Evolutionary conservation across 2,797 vertebrate genomes (phyloP), one percentile per base, ranked within the genome.

Genomic region (Rhinatrema bivittatum): DNA sequence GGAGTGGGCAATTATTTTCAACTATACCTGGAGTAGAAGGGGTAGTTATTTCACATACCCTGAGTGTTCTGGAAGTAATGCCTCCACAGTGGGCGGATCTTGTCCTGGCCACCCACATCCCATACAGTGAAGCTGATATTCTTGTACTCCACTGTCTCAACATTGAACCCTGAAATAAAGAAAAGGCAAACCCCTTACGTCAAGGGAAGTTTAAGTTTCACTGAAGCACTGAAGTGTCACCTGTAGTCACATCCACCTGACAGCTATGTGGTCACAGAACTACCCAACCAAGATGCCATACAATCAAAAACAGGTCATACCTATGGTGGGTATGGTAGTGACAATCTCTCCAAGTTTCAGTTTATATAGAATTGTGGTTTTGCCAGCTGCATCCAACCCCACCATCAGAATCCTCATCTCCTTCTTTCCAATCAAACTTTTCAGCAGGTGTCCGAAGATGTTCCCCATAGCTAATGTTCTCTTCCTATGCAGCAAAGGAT

Each of bases 1-100:
- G n/a, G n/a, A n/a, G n/a, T n/a, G n/a, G n/a, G n/a, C n/a, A n/a
- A n/a, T n/a, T n/a, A n/a, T n/a, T n/a, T n/a, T n/a, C n/a, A n/a
- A n/a, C n/a, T n/a, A n/a, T n/a, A n/a, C n/a, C n/a, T n/a, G n/a
- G n/a, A n/a, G n/a, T n/a, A n/a, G n/a, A n/a, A n/a, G n/a, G n/a
- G n/a, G n/a, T n/a, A n/a, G n/a, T n/a, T n/a, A n/a, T n/a, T n/a
- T n/a, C n/a, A 31, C 50, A 10, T 74, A 95, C 94, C 94, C 81
- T 98, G 94, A 44, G 94, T 96, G 74, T 98, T 98, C 76, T 97
- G 94, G 70, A 98, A 98, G 67, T 98, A 98, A 70, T 98, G 94
- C 65, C 94, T 85, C 94, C 94, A 97, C 42, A 98, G 84, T 56
- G 94, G 91, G 32, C 94, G 88, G 68, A 97, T 98, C 77, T 98